Evolutionary conservation across 2,113 vertebrate genomes (phyloP), one percentile per base, ranked within the genome.

Genomic region (Odontophorus gujanensis): DNA sequence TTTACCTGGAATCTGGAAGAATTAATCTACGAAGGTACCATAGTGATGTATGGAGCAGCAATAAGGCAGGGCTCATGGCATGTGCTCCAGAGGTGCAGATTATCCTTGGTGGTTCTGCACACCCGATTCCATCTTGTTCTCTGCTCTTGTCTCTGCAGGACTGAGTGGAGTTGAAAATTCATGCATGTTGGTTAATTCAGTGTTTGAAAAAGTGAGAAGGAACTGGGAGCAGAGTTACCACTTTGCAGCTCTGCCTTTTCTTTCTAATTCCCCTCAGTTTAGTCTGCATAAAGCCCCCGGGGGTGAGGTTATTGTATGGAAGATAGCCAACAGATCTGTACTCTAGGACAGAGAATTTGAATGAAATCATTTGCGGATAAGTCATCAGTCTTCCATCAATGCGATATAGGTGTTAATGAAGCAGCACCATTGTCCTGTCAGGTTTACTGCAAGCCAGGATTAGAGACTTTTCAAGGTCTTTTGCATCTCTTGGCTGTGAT

Each of bases 1-100:
- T 91, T 94, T 86, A 78, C 90, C 59, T 83, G 79, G 82, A 55
- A 88, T 77, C 78, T 78, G n/a, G 61, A 83, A 89, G 85, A 95
- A 89, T 89, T 73, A 26, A 25, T 89, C 87, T 85, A 2, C 79
- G 55, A 76, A 22, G 38, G 57, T 81, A 68, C 83, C 50, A 22
- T 91, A 12, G n/a, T 66, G 75, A 68, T 75, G 30, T 26, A 30
- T 45, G 34, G 76, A 79, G 55, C 78, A 92, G 47, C 36, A 28
- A 6, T 67, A 84, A 90, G 58, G 73, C 84, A 86, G 74, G 66
- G 83, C 38, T 85, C 34, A 32, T 53, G 43, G 38, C 81, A 67
- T 3, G 1, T 75, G 47, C 69, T 48, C 40, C 42, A 32, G 73
- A 89, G 76, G 63, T 50, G 61, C 81, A 81, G 83, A 81, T 66